Base-by-base conservation (phyloP, 1,140 invertebrate species). In the Bombus sibiricus region DNA sequence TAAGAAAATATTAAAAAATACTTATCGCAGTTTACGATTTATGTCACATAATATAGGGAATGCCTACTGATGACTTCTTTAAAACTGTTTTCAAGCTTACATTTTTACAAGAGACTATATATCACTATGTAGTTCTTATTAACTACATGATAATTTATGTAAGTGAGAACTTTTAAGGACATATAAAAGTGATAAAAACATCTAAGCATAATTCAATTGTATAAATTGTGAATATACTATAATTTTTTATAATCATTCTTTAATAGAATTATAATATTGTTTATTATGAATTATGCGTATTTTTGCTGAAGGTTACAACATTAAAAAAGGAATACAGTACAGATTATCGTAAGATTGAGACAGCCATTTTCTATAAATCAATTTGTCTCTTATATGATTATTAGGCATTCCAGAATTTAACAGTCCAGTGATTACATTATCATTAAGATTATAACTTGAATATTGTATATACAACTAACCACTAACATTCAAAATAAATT, bases 381-480 rank as follows among this genome's bases (percentile, higher is more conserved):
- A 85, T 83, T 85, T 64, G 39, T 91, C 86, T 92, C 86, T 87
- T 86, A 89, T 89, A 92, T 92, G 88, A 93, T 91, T 93, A 92
- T 93, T 94, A 94, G 93, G 92, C 92, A 95, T 95, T 94, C 93
- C 94, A 93, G 87, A 92, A 92, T 87, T 86, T 85, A 92, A 92
- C 93, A 92, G 85, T 94, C 91, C 92, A 93, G 89, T 88, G 91
- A 91, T 90, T 92, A 90, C 85, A 90, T 87, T 93, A 92, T 92
- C 76, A 91, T 92, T 91, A 92, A 90, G 83, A 89, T 88, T 93
- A 91, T 91, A 91, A 92, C 86, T 90, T 86, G 88, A 93, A 92
- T 92, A 93, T 92, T 95, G 93, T 94, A 94, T 93, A 94, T 94
- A 95, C 86, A 91, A 91, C 84, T 94, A 92, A 93, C 91, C 86